Evolutionary conservation across 2,113 vertebrate genomes (phyloP).

Genomic region (Pomatorhinus ruficollis): DNA sequence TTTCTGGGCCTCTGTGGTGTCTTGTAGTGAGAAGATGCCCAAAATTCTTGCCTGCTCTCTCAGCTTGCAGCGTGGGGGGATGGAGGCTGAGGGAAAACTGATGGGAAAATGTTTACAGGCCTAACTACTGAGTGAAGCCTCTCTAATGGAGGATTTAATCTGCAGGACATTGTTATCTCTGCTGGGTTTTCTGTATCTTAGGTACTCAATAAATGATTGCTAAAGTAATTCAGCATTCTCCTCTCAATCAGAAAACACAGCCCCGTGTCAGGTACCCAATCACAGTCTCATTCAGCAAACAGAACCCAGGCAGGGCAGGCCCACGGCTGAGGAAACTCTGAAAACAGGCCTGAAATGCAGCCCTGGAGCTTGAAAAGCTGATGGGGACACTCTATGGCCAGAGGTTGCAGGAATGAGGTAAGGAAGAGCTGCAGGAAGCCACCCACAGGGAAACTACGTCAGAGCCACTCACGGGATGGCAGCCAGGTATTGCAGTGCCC

Average conservation of each 20-base stretch:
- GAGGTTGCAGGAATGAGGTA: neutral
- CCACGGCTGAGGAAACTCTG: neutral
- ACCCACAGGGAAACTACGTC: neutral
- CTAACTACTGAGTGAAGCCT: neutral
- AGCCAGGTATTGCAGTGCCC: neutral
- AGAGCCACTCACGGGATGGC: neutral
- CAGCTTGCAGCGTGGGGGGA: rapidly evolving
- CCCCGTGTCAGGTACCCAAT: neutral
- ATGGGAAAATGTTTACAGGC: neutral
- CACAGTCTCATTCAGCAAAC: neutral
- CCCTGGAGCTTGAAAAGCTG: neutral
- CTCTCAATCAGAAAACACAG: constrained; percentile 15
- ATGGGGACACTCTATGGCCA: neutral
- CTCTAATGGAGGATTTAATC: constrained; percentile 26
- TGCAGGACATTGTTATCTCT: constrained; percentile 12
- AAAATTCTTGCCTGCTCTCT: neutral
- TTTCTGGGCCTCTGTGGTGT: neutral
- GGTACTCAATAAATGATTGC: constrained; percentile 53
- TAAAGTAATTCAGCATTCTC: constrained; percentile 32
- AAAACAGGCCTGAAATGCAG: neutral
- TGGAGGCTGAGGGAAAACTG: neutral
- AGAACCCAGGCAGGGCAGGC: neutral
- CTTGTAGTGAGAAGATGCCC: neutral
- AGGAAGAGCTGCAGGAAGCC: neutral
- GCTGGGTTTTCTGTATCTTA: constrained; percentile 24